Evolutionary conservation across 2,113 vertebrate species (phyloP).

Genomic region (Rhinoderma darwinii): DNA sequence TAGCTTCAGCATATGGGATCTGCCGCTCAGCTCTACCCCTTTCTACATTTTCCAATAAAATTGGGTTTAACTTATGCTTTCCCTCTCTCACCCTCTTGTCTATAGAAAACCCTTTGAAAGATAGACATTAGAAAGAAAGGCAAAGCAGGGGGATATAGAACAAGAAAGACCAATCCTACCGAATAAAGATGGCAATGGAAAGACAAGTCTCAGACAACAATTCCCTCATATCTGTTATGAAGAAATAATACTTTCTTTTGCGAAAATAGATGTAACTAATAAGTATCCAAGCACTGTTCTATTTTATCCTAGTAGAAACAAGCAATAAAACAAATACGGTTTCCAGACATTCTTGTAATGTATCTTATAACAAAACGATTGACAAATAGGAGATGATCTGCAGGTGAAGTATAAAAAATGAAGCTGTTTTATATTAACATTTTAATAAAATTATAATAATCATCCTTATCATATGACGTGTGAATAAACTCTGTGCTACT

Average conservation of each 20-base stretch:
- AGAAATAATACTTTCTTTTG: not conserved
- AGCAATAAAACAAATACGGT: no score
- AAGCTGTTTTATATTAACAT: no score
- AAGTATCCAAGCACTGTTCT: not conserved
- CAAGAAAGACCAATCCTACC: slow-evolving; percentile 4
- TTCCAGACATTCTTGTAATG: no score
- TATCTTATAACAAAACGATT: no score
- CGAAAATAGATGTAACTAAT: not conserved
- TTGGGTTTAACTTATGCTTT: slow-evolving; percentile 65
- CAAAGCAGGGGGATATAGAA: slow-evolving; percentile 14
- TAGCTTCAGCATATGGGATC: slow-evolving; percentile 79
- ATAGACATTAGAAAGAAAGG: slow-evolving; percentile 40
- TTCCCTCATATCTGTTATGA: not conserved
- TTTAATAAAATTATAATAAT: no score
- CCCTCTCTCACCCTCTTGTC: slow-evolving; percentile 59
- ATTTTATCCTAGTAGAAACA: not conserved
- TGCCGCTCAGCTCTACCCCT: slow-evolving; percentile 73
- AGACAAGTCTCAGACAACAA: not conserved
- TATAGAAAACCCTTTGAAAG: slow-evolving; percentile 63
- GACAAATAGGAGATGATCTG: no score
- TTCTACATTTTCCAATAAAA: slow-evolving; percentile 81
- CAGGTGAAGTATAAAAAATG: no score
- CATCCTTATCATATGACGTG: no score
- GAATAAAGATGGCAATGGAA: slow-evolving; percentile 12
- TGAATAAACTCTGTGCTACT: no score